These are phyloP conservation scores for Limosa lapponica DNA, from an alignment of 2,797 vertebrate species.

Conservation along the genomic window DNA sequence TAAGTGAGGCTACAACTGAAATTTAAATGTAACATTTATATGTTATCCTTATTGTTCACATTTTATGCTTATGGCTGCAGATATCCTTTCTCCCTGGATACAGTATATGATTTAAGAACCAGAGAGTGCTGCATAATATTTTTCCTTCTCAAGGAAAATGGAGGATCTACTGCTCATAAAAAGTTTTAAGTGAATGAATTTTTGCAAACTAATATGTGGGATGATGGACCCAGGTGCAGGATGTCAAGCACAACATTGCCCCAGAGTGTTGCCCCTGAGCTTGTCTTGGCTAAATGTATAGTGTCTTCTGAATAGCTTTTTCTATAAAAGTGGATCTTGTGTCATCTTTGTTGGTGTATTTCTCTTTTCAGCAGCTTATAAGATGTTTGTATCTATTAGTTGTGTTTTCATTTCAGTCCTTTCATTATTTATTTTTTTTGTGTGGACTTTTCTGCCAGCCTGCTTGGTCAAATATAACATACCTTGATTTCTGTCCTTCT, in stretches of 20 bases:
- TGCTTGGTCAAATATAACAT: background rate
- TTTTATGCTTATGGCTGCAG: background rate
- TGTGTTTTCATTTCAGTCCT: background rate
- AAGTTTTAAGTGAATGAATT: background rate
- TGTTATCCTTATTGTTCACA: background rate
- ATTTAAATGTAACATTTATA: background rate
- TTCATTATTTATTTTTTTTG: background rate
- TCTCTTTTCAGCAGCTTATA: background rate
- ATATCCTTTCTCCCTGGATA: background rate
- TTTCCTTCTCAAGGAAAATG: background rate
- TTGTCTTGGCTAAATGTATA: background rate
- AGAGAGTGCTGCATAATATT: background rate
- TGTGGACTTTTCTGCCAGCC: background rate
- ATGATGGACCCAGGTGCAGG: background rate
- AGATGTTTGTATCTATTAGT: background rate
- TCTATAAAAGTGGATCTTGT: background rate
- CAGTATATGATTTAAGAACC: background rate
- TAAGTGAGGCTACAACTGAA: background rate
- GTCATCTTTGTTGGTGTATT: background rate
- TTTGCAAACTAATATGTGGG: background rate
- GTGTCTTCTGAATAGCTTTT: background rate
- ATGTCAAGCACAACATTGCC: accelerated
- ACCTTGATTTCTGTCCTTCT: background rate
- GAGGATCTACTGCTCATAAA: background rate
- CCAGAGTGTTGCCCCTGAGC: background rate